Conservation (phyloP, 2,797 vertebrate species). For the Austrolebias charrua region DNA sequence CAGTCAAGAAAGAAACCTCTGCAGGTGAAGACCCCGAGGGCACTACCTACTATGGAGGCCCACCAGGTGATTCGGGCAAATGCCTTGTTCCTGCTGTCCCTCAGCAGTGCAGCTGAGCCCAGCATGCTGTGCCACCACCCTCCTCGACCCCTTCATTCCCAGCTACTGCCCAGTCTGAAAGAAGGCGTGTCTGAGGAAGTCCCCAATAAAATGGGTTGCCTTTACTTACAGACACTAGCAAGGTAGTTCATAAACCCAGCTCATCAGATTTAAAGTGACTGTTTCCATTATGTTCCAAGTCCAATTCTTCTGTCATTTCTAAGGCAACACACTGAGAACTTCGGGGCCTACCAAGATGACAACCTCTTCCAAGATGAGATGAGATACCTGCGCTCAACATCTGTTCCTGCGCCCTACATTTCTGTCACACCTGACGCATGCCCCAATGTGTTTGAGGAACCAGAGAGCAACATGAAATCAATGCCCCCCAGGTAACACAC, state of each 20-base stretch:
- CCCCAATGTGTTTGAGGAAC: conserved; percentile 97
- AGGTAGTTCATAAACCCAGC: conserved; percentile 78
- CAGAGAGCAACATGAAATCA: conserved; percentile 98
- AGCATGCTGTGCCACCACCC: conserved; percentile 95
- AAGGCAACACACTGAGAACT: conserved; percentile 98
- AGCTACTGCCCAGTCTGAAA: conserved; percentile 95
- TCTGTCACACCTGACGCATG: conserved; percentile 98
- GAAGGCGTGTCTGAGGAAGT: conserved; percentile 95
- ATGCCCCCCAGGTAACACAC: conserved; percentile 95
- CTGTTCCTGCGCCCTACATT: conserved; percentile 97
- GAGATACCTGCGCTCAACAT: conserved; percentile 96
- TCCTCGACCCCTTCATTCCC: conserved; percentile 89
- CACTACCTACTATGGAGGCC: conserved; percentile 97
- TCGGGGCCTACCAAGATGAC: conserved; percentile 94
- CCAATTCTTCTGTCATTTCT: background rate
- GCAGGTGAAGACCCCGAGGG: conserved; percentile 95
- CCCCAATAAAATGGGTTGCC: conserved; percentile 95
- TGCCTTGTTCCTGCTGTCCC: conserved; percentile 92
- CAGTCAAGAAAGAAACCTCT: conserved; percentile 95
- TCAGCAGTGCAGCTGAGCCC: conserved; percentile 96
- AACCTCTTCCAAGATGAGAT: conserved; percentile 99
- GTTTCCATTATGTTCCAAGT: background rate
- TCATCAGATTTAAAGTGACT: background rate
- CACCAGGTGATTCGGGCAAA: conserved; percentile 99
- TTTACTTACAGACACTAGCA: conserved; percentile 96